These are phyloP conservation scores for Plutella xylostella DNA, from an alignment of 2,888 invertebrate genomes.

Conservation along the genomic window DNA sequence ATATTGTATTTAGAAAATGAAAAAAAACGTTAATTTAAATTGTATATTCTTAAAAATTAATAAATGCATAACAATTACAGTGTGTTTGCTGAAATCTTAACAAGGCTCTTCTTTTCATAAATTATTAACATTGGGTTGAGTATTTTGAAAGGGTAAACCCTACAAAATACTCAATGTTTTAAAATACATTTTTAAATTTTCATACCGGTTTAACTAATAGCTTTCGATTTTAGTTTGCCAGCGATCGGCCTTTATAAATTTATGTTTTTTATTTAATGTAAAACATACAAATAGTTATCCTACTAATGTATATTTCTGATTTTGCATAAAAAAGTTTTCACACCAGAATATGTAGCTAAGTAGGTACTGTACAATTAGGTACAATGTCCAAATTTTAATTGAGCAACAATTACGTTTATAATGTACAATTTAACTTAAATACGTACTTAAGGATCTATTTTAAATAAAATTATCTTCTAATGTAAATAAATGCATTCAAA, in stretches of 20 bases:
- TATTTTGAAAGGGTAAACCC: no score
- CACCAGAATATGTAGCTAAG: not conserved
- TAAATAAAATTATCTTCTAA: not conserved
- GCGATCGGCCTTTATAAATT: no score
- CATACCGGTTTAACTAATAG: no score
- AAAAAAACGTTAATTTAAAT: not conserved
- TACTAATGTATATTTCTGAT: no score
- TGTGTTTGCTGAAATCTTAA: not conserved
- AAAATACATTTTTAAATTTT: no score
- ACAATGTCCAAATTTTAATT: slow-evolving; percentile 8
- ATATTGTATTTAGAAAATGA: not conserved
- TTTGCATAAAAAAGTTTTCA: no score
- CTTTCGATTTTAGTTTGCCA: no score
- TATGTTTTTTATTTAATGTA: no score
- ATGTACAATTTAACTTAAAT: slow-evolving; percentile 15
- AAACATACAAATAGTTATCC: no score
- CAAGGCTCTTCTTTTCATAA: no score
- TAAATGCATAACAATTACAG: slow-evolving; percentile 10
- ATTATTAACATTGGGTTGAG: no score
- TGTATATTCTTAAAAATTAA: slow-evolving; percentile 6
- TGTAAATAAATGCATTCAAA: slow-evolving; percentile 19
- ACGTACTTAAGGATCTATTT: slow-evolving; percentile 15
- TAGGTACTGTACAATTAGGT: slow-evolving; percentile 5
- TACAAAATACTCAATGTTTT: no score
- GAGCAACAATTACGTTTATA: slow-evolving; percentile 14